Percentiles rank a stretch among this genome's conserved stretches.
These are phyloP conservation scores for Bradypodion ventrale DNA, from an alignment of 2,797 vertebrate genomes.

Conservation along the genomic window DNA sequence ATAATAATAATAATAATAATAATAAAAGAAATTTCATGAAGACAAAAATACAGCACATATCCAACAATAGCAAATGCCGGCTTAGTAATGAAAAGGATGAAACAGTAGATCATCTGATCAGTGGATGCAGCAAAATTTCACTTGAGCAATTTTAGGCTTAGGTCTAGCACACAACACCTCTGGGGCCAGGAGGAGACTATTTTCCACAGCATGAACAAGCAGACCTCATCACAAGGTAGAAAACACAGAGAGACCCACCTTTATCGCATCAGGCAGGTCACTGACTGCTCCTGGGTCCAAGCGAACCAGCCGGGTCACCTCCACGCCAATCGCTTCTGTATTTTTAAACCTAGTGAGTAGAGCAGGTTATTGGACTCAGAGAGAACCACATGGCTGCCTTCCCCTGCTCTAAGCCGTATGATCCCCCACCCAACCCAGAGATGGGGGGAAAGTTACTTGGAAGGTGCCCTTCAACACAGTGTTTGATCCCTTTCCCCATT, in stretches of 20 bases:
- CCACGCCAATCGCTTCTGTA: slow-evolving; percentile 91
- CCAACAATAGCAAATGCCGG: no score
- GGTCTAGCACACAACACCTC: neutral
- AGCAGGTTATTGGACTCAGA: neutral
- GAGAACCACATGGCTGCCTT: neutral
- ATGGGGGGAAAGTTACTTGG: neutral
- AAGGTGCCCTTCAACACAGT: no score
- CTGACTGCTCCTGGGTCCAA: slow-evolving; percentile 94
- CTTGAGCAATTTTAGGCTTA: neutral
- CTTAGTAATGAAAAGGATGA: no score
- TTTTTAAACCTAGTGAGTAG: slow-evolving; percentile 89
- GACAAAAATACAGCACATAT: no score
- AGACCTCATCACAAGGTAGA: neutral
- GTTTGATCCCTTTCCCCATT: no score
- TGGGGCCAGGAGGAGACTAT: slow-evolving; percentile 8
- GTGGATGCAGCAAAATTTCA: no score
- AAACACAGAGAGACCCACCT: slow-evolving; percentile 74
- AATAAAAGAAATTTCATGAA: no score
- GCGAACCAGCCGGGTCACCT: slow-evolving; percentile 94
- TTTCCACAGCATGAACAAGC: neutral
- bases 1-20: no score
- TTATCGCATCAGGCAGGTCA: slow-evolving; percentile 94
- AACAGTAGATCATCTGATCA: no score
- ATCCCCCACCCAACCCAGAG: neutral
- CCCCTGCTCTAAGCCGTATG: neutral